A percentile compares a stretch with the other conserved stretches of the same genome.
phyloP scores from a whole-genome alignment of 2,888 invertebrate species.

The Perithous albicinctus region DNA sequence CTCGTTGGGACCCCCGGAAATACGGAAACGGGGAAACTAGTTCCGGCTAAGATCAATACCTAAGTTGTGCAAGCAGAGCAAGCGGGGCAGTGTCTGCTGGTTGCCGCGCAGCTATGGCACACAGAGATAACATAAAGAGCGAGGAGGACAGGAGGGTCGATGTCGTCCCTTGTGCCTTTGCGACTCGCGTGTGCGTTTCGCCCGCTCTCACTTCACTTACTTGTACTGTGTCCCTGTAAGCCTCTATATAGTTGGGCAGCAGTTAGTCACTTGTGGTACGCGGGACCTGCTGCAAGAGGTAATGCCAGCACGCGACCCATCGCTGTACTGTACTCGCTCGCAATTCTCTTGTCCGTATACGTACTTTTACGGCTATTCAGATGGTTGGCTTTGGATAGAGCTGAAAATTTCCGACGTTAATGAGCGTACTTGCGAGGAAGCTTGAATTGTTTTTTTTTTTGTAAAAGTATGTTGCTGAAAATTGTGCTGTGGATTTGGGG shows the following conservation, averaged over 20 bases:
- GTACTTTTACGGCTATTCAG: neutral
- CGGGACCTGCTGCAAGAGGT: slow-evolving; percentile 17
- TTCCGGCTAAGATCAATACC: slow-evolving; percentile 83
- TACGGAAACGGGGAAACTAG: slow-evolving; percentile 82
- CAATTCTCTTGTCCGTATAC: neutral
- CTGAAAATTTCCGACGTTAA: too few species aligned
- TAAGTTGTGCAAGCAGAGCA: slow-evolving; percentile 78
- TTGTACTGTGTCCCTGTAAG: neutral
- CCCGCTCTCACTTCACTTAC: neutral
- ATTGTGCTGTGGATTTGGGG: too few species aligned
- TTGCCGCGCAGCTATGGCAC: slow-evolving; percentile 31
- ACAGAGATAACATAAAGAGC: slow-evolving; percentile 36
- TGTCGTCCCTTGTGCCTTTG: slow-evolving; percentile 38
- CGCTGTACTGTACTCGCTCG: neutral
- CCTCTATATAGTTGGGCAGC: slow-evolving; percentile 34
- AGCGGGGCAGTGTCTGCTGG: slow-evolving; percentile 47
- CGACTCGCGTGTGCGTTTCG: slow-evolving; percentile 16
- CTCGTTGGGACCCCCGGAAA: slow-evolving; percentile 68
- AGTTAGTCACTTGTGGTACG: slow-evolving; percentile 59
- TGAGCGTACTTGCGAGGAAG: too few species aligned
- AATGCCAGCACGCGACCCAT: slow-evolving; percentile 55
- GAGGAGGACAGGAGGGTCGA: slow-evolving; percentile 7
- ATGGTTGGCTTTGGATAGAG: neutral
- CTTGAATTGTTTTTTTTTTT: too few species aligned
- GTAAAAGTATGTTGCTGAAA: too few species aligned